Percentiles rank a stretch among this genome's conserved stretches.
These are phyloP conservation scores for Hemicordylus capensis DNA, from an alignment of 2,113 vertebrate genomes.

Conservation along the genomic window DNA sequence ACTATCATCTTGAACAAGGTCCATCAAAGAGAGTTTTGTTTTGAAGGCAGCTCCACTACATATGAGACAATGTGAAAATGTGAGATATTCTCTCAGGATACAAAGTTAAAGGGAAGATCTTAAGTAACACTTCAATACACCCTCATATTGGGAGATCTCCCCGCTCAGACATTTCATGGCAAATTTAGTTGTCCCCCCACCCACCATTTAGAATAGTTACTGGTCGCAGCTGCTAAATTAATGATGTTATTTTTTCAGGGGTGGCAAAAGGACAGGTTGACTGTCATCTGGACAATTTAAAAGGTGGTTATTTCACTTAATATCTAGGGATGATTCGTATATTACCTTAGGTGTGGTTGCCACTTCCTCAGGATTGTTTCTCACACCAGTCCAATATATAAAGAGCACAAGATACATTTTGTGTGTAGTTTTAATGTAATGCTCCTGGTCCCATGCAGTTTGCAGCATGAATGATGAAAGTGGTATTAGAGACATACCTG, in stretches of 20 bases:
- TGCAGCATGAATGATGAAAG: too few relatives aligned
- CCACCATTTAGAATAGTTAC: not conserved
- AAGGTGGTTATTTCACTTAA: not conserved
- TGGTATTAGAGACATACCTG: too few relatives aligned
- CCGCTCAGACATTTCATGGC: not conserved
- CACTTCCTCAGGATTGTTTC: not conserved
- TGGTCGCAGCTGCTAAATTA: too few relatives aligned
- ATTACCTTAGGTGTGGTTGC: not conserved
- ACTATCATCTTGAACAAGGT: conserved; percentile 39
- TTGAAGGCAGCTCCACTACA: conserved; percentile 53
- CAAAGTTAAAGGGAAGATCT: conserved; percentile 32
- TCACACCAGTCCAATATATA: too few relatives aligned
- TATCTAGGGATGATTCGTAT: not conserved
- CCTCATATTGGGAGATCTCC: not conserved
- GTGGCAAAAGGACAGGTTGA: too few relatives aligned
- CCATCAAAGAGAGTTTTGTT: conserved; percentile 49
- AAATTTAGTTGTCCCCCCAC: too few relatives aligned
- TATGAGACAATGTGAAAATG: conserved; percentile 22
- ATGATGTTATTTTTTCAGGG: too few relatives aligned
- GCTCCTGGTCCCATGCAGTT: too few relatives aligned
- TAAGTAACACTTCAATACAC: conserved; percentile 22
- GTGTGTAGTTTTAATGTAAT: too few relatives aligned
- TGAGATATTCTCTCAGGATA: conserved; percentile 36
- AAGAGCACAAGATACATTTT: too few relatives aligned
- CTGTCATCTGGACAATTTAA: not conserved